A percentile compares a stretch with the other conserved stretches of the same genome.
Evolutionary conservation across 2,888 invertebrate species (phyloP).

Genomic region (Rhodophaea formosa): DNA sequence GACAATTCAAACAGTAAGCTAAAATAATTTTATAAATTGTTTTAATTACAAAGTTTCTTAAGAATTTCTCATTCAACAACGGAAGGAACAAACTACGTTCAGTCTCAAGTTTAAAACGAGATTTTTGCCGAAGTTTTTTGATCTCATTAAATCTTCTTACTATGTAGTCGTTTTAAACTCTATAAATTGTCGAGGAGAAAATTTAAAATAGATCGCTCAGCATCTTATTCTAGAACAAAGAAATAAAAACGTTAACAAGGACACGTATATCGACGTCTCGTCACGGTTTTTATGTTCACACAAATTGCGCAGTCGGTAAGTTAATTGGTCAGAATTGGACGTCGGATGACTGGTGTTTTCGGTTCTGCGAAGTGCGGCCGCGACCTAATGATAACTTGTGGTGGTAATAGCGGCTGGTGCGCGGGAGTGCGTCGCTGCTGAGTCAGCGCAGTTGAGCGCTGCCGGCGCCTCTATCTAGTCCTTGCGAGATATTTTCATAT

Average conservation of each 20-base stretch:
- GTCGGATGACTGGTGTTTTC: constrained; percentile 67
- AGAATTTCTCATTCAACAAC: constrained; percentile 4
- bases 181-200: not conserved
- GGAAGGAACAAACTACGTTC: not conserved
- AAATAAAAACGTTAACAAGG: constrained; percentile 59
- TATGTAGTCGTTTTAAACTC: not conserved
- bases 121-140: constrained; percentile 10
- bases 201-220: not conserved
- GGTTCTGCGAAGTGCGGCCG: constrained; percentile 72
- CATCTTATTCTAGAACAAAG: constrained; percentile 24
- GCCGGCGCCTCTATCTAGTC: constrained; percentile 53
- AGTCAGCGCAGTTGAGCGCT: constrained; percentile 71
- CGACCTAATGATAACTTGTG: constrained; percentile 66
- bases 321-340: constrained; percentile 71
- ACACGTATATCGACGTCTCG: constrained; percentile 59
- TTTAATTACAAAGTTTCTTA: not conserved
- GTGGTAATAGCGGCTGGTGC: constrained; percentile 54
- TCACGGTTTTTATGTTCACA: constrained; percentile 59
- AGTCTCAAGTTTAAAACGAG: constrained; percentile 7
- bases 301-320: constrained; percentile 67
- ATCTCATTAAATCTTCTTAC: constrained; percentile 11
- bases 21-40: not conserved
- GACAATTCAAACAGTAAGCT: not conserved
- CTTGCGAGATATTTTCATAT: constrained; percentile 15
- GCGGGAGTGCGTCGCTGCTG: constrained; percentile 62